Evolutionary conservation across 2,888 invertebrate species (phyloP), one percentile per base, ranked within the genome.

Genomic region (Agonopterix subpropinquella): DNA sequence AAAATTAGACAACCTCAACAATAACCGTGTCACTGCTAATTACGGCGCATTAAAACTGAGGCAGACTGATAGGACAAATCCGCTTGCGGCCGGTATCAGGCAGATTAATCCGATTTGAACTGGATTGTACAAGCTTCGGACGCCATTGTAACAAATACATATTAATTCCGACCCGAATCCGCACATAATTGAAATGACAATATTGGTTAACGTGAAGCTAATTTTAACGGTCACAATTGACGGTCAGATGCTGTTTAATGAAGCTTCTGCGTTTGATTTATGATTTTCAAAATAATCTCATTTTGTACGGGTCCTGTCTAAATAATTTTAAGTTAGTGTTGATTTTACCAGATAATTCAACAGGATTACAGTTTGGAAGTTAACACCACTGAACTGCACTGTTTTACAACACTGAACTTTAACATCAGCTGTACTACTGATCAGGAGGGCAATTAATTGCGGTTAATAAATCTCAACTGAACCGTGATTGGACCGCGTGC

Each of bases 151-250:
- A 62, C 61, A 65, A 67, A 67, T 64, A 62, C 65, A 62, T 64
- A 65, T 70, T 64, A 67, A 65, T 67, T 67, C 55, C 51, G 44
- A 49, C 48, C 56, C 58, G 53, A 65, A 64, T 62, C 60, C 58
- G 47, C 54, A 54, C 58, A 58, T 68, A 65, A 69, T 72, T 72
- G 61, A 66, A 73, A 67, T 54, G 61, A 61, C 62, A 64, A 67
- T 64, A 66, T 65, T 57, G 62, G 68, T 61, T 61, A 59, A 57
- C 53, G 58, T 55, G 42, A 56, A 66, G 60, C 65, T 70, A 72
- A 74, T 74, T 71, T 71, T 62, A 69, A 64, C 59, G 56, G 63
- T 65, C 60, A 60, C 58, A 64, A 70, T 65, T 68, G 66, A 68
- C 64, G 59, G 65, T 57, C 61, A 57, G 62, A 64, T 64, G 64